These are phyloP conservation scores for Tromatobia lineatoria DNA, from an alignment of 2,888 invertebrate species.

Conservation along the genomic window DNA sequence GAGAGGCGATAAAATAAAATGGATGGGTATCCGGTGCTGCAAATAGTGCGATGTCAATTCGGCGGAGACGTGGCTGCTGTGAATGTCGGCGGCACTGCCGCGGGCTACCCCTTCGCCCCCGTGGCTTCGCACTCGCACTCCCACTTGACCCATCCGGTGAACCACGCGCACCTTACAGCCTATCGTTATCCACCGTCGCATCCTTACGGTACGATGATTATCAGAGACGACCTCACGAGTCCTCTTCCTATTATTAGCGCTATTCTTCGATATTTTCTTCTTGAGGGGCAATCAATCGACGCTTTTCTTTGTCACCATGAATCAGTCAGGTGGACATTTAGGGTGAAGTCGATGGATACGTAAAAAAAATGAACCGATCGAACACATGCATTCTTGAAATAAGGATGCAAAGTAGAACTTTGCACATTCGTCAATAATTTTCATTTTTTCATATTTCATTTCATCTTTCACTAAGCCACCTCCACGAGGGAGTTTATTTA, in stretches of 20 bases:
- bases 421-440: too few species aligned
- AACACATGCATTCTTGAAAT: too few species aligned
- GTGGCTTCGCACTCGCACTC: slow-evolving; percentile 81
- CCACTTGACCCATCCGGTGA: slow-evolving; percentile 80
- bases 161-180: slow-evolving; percentile 81
- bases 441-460: too few species aligned
- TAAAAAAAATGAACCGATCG: not conserved
- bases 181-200: slow-evolving; percentile 76
- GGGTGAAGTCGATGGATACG: not conserved
- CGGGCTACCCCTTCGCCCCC: slow-evolving; percentile 78
- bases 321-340: slow-evolving; percentile 5
- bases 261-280: slow-evolving; percentile 43
- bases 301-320: slow-evolving; percentile 9
- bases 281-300: slow-evolving; percentile 34
- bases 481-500: too few species aligned
- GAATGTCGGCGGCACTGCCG: slow-evolving; percentile 75
- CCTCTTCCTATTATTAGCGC: slow-evolving; percentile 41
- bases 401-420: too few species aligned
- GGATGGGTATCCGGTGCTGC: slow-evolving; percentile 84
- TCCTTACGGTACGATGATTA: slow-evolving; percentile 81
- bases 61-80: slow-evolving; percentile 78
- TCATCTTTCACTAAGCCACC: too few species aligned
- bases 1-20: slow-evolving; percentile 71
- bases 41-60: slow-evolving; percentile 83
- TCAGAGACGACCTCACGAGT: slow-evolving; percentile 43